These are phyloP conservation scores for Hafferia zeledoni DNA, from an alignment of 2,797 vertebrate genomes.

Conservation along the genomic window DNA sequence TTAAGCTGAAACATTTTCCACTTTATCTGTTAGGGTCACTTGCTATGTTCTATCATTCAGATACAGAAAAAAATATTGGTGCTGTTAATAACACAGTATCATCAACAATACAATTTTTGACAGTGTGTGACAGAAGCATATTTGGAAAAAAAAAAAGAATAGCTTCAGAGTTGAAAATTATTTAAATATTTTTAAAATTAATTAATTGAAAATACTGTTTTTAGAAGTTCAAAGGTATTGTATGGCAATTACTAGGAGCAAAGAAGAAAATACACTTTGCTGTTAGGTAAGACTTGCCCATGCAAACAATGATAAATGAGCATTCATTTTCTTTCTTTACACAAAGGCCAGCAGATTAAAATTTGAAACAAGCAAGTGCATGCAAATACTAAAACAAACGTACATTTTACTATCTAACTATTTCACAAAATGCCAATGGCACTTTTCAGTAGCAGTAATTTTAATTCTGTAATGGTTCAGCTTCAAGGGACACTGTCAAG, in stretches of 20 bases:
- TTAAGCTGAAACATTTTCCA: background rate
- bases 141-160: background rate
- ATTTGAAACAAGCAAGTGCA: background rate
- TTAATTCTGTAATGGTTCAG: background rate
- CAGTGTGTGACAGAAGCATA: background rate
- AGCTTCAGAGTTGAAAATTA: background rate
- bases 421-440: background rate
- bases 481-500: background rate
- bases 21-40: background rate
- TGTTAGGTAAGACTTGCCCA: constrained; percentile 8
- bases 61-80: background rate
- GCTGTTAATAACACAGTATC: background rate
- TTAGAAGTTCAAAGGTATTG: background rate
- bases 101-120: background rate
- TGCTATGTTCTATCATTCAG: background rate
- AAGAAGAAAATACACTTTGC: constrained; percentile 46
- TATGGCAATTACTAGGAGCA: constrained; percentile 1
- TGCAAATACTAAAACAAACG: constrained; percentile 13
- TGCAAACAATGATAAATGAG: constrained; percentile 59
- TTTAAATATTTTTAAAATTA: background rate
- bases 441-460: background rate
- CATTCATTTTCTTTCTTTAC: constrained; percentile 29
- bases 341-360: background rate
- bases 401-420: background rate
- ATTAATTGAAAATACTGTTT: constrained; percentile 19